phyloP scores from a whole-genome alignment of 2,888 invertebrate species.

The Empis livida region DNA sequence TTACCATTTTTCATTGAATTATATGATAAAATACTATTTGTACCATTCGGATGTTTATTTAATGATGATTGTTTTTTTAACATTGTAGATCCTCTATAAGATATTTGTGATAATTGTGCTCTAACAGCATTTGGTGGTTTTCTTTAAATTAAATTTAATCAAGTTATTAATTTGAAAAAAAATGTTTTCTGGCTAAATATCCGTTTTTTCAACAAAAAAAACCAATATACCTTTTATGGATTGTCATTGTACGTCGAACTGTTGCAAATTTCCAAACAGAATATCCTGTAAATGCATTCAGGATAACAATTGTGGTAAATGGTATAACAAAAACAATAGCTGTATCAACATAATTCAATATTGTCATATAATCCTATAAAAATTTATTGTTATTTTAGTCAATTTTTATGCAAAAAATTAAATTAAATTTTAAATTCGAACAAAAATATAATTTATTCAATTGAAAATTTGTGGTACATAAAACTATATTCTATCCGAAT shows the following conservation, averaged over 20 bases:
- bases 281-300: slow-evolving; percentile 57
- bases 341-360: slow-evolving; percentile 59
- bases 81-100: background rate
- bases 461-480: no score
- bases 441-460: no score
- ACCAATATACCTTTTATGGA: no score
- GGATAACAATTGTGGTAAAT: slow-evolving; percentile 50
- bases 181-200: no score
- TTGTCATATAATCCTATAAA: slow-evolving; percentile 39
- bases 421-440: no score
- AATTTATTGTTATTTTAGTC: no score
- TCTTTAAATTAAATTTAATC: background rate
- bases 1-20: no score
- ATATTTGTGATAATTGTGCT: background rate
- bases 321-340: slow-evolving; percentile 60
- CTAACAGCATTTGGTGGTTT: background rate
- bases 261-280: slow-evolving; percentile 50
- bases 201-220: no score
- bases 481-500: no score
- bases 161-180: no score
- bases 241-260: slow-evolving; percentile 33
- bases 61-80: background rate
- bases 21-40: slow-evolving; percentile 12
- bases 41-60: slow-evolving; percentile 23
- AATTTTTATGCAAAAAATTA: no score